Percentiles rank a stretch among this genome's conserved stretches.
Conservation (phyloP, 64 coral and sea anemone species). For the Montipora sp. region DNA sequence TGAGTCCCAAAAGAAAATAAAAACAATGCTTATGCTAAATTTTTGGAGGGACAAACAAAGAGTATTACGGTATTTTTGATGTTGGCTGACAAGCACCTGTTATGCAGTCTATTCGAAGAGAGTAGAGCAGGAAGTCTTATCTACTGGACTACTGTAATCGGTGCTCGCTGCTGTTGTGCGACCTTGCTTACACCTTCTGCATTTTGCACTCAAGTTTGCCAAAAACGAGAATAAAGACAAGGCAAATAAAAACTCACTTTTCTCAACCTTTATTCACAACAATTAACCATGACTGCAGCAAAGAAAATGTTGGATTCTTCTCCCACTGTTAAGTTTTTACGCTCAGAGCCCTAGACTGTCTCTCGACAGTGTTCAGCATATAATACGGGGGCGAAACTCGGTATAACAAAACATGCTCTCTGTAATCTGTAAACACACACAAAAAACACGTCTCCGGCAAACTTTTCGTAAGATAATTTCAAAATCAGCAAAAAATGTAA, state of each 20-base stretch:
- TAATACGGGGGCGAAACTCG: not conserved
- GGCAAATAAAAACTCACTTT: not conserved
- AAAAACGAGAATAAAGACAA: not conserved
- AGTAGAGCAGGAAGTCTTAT: too few species aligned
- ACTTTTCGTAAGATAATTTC: not conserved
- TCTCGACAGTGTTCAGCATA: not conserved
- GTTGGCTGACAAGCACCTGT: too few species aligned
- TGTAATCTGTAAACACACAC: not conserved
- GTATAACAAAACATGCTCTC: not conserved
- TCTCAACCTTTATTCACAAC: slow-evolving; percentile 44
- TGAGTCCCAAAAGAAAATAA: too few species aligned
- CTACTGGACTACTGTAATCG: too few species aligned
- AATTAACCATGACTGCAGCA: slow-evolving; percentile 48
- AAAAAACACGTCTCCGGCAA: not conserved
- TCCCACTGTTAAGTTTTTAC: not conserved
- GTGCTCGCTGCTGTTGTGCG: too few species aligned
- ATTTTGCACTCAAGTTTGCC: too few species aligned
- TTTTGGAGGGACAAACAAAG: too few species aligned
- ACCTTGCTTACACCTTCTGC: too few species aligned
- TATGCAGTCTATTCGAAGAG: too few species aligned
- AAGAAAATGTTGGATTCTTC: slow-evolving; percentile 21
- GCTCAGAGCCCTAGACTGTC: not conserved
- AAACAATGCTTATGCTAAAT: too few species aligned
- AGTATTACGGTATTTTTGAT: too few species aligned
- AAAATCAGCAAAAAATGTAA: not conserved